Evolutionary conservation across 2,113 vertebrate genomes (phyloP), one percentile per base, ranked within the genome.

Genomic region (Pao palembangensis): DNA sequence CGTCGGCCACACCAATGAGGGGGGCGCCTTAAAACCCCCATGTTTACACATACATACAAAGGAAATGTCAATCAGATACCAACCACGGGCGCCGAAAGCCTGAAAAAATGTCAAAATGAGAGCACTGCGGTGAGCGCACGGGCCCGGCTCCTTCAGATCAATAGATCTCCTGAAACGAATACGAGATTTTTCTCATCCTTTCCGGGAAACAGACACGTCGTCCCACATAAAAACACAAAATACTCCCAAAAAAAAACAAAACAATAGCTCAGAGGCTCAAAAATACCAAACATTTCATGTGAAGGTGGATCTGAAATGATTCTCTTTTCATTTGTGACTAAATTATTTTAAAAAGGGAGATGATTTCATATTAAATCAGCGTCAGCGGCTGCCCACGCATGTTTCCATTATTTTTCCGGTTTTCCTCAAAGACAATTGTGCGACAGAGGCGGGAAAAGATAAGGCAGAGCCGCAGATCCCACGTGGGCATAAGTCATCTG

Each of bases 11-110:
- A 71, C 69, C 80, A 82, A 84, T 60, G 73, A 73, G 77, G 61
- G 67, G 75, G n/a, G 83, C 74, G 76, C 69, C 80, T 85, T 80
- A 84, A 79, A 67, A 80, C 60, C 76, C 62, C 18, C 65, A 47
- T 86, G 80, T 87, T 82, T 84, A 86, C 78, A 85, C 74, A 67
- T 41, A 82, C 76, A 79, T 67, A 67, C 50, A 47, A 28, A 19
- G 55, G 61, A 88, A 87, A 88, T 87, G 82, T 87, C 85, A 87
- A 87, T 86, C 79, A 77, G 82, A 88, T 88, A 85, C 87, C 82
- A 82, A 87, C 82, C 64, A 79, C 79, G 75, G 80, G 71, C 68
- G 64, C 55, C 74, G 71, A 78, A 64, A 25, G 61, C 63, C 41
- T 70, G 69, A 75, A 75, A 61, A 85, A 87, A 87, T 88, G 77